phyloP scores from a whole-genome alignment of 2,888 invertebrate species.

The Rhopalosiphum nymphaeae region DNA sequence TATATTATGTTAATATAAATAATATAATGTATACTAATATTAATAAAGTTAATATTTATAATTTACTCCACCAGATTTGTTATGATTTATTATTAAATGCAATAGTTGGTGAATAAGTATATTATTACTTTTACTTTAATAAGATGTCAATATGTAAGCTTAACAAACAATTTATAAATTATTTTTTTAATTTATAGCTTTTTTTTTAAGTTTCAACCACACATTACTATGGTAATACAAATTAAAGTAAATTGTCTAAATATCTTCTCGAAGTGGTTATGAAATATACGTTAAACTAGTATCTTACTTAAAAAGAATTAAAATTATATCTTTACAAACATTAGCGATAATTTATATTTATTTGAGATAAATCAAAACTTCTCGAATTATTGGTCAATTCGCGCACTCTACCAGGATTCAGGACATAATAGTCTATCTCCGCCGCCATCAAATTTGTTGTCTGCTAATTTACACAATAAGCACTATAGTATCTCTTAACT shows the following conservation, averaged over 20 bases:
- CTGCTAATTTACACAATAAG: neutral
- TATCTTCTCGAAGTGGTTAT: neutral
- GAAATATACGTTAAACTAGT: neutral
- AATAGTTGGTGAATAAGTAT: neutral
- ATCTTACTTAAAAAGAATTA: neutral
- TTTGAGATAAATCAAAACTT: neutral
- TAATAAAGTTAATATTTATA: neutral
- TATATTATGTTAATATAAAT: neutral
- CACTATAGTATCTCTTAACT: neutral
- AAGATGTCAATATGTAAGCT: neutral
- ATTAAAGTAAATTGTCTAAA: neutral
- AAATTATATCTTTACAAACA: neutral
- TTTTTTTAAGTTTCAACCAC: neutral
- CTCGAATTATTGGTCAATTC: neutral
- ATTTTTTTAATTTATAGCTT: neutral
- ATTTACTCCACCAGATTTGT: neutral
- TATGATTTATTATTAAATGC: neutral
- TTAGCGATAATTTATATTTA: neutral
- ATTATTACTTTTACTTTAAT: neutral
- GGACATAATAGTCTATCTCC: neutral
- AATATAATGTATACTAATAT: neutral
- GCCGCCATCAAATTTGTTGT: neutral
- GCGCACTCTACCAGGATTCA: neutral
- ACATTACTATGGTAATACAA: neutral
- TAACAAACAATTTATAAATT: neutral